A percentile compares a stretch with the other conserved stretches of the same genome.
phyloP scores from a whole-genome alignment of 1,140 invertebrate species.

The Aradophagus sp. region DNA sequence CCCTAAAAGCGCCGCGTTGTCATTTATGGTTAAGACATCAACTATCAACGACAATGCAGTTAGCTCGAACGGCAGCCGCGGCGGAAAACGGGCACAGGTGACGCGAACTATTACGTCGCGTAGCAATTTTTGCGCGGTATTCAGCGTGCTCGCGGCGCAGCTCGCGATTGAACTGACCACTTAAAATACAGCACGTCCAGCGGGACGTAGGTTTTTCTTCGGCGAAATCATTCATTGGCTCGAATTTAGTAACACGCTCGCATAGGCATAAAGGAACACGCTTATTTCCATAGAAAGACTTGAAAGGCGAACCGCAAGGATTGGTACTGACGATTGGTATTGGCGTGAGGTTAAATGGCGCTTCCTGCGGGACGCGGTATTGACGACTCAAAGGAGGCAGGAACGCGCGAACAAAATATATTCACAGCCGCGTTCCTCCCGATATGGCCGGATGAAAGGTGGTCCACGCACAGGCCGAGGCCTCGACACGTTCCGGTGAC shows the following conservation, averaged over 20 bases:
- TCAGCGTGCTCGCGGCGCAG: constrained; percentile 8
- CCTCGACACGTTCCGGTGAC: constrained; percentile 62
- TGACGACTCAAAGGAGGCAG: constrained; percentile 43
- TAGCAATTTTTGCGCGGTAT: constrained; percentile 2
- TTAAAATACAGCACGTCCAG: constrained; percentile 15
- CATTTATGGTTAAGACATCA: constrained; percentile 39
- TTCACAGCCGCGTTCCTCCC: constrained; percentile 42
- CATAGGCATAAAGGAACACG: constrained; percentile 20
- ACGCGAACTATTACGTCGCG: background rate
- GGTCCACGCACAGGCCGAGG: constrained; percentile 36
- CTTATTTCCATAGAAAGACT: constrained; percentile 50
- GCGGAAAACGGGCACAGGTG: constrained; percentile 15
- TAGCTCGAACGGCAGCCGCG: constrained; percentile 3
- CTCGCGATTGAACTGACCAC: constrained; percentile 33
- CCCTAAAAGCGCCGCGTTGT: too few relatives aligned
- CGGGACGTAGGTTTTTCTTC: constrained; percentile 9
- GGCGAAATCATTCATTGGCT: constrained; percentile 18
- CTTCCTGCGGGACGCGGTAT: constrained; percentile 37
- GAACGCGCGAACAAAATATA: constrained; percentile 52
- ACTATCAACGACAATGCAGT: constrained; percentile 9
- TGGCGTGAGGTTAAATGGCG: constrained; percentile 50
- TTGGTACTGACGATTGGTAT: constrained; percentile 36
- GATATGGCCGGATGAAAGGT: constrained; percentile 61
- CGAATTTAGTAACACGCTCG: constrained; percentile 17
- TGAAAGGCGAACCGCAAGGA: constrained; percentile 25